Percentiles rank a stretch among this genome's conserved stretches.
Evolutionary conservation across 2,888 invertebrate species (phyloP).

Genomic region (Diarsia dahlii): DNA sequence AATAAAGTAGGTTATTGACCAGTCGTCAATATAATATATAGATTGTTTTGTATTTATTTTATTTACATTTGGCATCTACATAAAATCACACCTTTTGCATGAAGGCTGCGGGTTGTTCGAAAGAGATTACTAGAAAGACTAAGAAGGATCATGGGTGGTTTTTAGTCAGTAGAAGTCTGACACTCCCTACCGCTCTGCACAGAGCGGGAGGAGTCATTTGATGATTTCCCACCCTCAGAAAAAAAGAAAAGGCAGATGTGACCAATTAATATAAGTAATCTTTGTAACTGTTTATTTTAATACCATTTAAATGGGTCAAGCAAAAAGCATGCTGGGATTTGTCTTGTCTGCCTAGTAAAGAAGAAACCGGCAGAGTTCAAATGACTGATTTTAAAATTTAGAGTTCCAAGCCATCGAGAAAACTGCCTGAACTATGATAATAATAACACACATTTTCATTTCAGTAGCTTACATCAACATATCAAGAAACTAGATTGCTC

Average conservation of each 20-base stretch:
- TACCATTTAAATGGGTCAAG: too few relatives aligned
- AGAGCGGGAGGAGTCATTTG: too few relatives aligned
- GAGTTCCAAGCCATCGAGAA: not conserved
- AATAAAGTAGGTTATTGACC: constrained; percentile 3
- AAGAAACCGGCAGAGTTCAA: not conserved
- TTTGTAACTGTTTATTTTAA: not conserved
- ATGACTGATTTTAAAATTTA: too few relatives aligned
- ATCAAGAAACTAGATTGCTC: constrained; percentile 52
- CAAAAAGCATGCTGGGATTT: not conserved
- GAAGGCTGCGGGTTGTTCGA: not conserved
- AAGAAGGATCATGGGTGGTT: too few relatives aligned
- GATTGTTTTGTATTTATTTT: not conserved
- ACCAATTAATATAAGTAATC: not conserved
- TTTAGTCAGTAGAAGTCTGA: too few relatives aligned
- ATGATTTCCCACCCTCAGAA: too few relatives aligned
- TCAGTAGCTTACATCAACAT: constrained; percentile 50
- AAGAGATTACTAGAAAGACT: too few relatives aligned
- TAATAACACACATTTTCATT: constrained; percentile 5
- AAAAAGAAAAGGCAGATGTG: not conserved
- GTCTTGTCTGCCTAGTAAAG: not conserved
- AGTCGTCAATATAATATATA: not conserved
- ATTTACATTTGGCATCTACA: not conserved
- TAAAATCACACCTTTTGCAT: not conserved
- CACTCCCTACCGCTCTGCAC: too few relatives aligned
- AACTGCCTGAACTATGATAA: not conserved